Percentiles rank a stretch among this genome's conserved stretches.
phyloP scores from a whole-genome alignment of 2,113 vertebrate species.

The Isurus oxyrinchus region DNA sequence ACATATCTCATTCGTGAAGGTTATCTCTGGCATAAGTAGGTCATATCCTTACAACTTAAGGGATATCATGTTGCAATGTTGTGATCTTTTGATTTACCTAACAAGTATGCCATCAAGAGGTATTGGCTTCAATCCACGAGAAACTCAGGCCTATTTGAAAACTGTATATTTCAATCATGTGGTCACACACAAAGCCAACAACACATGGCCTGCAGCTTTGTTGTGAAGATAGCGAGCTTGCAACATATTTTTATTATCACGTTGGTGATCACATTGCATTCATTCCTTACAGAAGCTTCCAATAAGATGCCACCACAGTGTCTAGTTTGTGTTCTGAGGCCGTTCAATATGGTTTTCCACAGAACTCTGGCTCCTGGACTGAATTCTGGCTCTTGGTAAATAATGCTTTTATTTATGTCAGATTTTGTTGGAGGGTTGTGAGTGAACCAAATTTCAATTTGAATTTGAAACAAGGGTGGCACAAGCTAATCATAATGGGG shows the following conservation, averaged over 20 bases:
- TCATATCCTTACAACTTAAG: neutral
- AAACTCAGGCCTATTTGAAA: neutral
- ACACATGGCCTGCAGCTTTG: neutral
- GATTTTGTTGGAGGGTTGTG: neutral
- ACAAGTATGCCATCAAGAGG: neutral
- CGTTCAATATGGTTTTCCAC: neutral
- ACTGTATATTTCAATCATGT: neutral
- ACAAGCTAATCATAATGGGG: neutral
- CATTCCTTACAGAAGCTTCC: neutral
- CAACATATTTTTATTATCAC: neutral
- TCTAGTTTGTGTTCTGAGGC: neutral
- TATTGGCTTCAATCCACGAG: neutral
- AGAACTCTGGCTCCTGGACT: neutral
- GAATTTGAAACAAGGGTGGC: neutral
- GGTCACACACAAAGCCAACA: neutral
- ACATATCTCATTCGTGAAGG: neutral
- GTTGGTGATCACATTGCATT: neutral
- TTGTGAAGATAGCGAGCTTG: neutral
- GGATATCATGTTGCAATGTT: conserved; percentile 1
- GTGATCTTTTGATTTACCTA: neutral
- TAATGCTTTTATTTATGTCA: neutral
- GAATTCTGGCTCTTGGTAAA: neutral
- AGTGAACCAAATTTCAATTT: neutral
- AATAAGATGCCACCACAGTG: neutral
- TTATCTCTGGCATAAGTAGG: neutral